These are phyloP conservation scores for Lutjanus campechanus DNA, from an alignment of 2,797 vertebrate genomes.

Conservation along the genomic window DNA sequence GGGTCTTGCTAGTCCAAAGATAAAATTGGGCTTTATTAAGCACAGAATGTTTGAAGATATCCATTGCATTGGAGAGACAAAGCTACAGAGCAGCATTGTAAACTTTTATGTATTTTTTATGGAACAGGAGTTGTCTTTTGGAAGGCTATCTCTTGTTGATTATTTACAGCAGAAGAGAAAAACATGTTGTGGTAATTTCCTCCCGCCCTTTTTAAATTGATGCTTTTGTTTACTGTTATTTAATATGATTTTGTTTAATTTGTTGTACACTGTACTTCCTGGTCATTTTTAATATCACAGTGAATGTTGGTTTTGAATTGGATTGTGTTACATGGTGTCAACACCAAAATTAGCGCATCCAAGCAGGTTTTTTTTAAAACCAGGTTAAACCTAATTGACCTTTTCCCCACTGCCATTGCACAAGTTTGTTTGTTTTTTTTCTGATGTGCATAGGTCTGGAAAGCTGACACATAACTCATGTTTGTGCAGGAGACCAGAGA, in stretches of 20 bases:
- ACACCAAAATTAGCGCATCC: too few species aligned
- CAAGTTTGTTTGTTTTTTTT: too few species aligned
- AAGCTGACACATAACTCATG: too few species aligned
- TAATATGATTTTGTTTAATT: neutral
- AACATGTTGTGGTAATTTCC: neutral
- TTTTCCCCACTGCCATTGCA: too few species aligned
- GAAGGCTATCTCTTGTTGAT: neutral
- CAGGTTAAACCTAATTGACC: too few species aligned
- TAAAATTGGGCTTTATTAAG: conserved; percentile 25
- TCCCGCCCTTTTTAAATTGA: neutral
- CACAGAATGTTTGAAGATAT: conserved; percentile 17
- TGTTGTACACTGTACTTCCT: neutral
- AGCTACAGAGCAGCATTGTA: conserved; percentile 12
- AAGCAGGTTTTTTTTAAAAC: too few species aligned
- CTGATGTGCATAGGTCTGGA: too few species aligned
- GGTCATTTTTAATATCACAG: neutral
- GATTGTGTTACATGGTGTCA: neutral
- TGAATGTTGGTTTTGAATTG: neutral
- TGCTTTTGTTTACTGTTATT: neutral
- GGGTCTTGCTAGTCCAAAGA: neutral
- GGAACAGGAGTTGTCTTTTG: neutral
- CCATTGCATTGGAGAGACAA: neutral
- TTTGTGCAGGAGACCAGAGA: too few species aligned
- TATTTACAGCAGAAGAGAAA: neutral
- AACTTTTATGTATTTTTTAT: conserved; percentile 17